A percentile compares a stretch with the other conserved stretches of the same genome.
These are phyloP conservation scores for Conomelus anceps DNA, from an alignment of 2,888 invertebrate species.

Conservation along the genomic window DNA sequence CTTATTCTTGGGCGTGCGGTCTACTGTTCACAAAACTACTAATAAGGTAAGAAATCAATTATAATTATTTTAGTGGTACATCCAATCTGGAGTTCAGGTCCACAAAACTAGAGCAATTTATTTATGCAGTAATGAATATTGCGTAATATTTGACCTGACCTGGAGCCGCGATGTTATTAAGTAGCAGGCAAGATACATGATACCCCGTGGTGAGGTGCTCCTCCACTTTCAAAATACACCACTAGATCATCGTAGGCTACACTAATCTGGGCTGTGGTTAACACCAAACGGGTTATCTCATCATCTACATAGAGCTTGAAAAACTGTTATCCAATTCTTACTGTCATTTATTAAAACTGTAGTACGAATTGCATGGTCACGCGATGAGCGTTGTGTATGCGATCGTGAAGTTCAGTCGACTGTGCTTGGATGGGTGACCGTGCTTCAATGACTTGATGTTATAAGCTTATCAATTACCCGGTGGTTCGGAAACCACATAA, in stretches of 20 bases:
- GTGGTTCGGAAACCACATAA: no score
- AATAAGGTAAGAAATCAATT: neutral
- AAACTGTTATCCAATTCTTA: neutral
- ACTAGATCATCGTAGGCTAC: neutral
- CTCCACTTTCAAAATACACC: neutral
- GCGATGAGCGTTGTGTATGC: no score
- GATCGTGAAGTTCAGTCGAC: no score
- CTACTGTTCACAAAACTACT: no score
- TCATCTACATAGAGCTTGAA: neutral
- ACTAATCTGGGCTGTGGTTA: neutral
- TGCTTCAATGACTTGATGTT: no score
- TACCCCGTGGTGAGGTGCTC: neutral
- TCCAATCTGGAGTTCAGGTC: neutral
- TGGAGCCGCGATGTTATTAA: neutral
- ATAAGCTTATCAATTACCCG: no score
- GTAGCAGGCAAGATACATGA: neutral
- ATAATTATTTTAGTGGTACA: neutral
- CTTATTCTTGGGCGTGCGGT: no score
- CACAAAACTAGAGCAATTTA: neutral
- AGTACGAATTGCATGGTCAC: neutral
- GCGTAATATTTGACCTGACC: neutral
- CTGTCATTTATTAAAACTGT: neutral
- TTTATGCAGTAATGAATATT: neutral
- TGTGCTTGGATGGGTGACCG: no score
- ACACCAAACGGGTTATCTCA: neutral